phyloP scores from a whole-genome alignment of 1,140 invertebrate genomes.

The Drosophila albomicans region DNA sequence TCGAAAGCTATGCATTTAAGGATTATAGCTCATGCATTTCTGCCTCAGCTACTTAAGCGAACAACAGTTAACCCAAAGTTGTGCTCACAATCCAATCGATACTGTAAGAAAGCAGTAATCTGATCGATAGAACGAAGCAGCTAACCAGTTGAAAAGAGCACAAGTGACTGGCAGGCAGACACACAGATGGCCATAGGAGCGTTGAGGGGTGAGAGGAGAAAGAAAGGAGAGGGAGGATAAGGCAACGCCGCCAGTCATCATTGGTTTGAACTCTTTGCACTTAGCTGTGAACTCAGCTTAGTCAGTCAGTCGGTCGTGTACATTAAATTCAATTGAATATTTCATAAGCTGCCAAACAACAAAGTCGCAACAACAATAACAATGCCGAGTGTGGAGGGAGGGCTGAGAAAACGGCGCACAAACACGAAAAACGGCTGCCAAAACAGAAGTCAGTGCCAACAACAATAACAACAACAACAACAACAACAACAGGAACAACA shows the following conservation, averaged over 20 bases:
- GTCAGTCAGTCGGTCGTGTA: slow-evolving; percentile 67
- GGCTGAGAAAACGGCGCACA: slow-evolving; percentile 32
- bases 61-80: background rate
- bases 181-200: background rate
- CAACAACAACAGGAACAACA: slow-evolving; percentile 22
- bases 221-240: background rate
- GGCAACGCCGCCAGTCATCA: slow-evolving; percentile 16
- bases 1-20: background rate
- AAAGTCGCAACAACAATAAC: slow-evolving; percentile 47
- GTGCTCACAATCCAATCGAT: background rate
- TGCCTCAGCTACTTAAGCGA: background rate
- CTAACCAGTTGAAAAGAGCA: slow-evolving; percentile 9
- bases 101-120: background rate
- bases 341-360: slow-evolving; percentile 66
- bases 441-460: slow-evolving; percentile 43
- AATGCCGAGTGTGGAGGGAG: slow-evolving; percentile 9
- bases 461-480: slow-evolving; percentile 10
- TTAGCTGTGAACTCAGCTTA: slow-evolving; percentile 53
- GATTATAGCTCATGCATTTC: background rate
- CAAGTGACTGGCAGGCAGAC: slow-evolving; percentile 22
- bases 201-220: background rate
- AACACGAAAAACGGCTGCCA: slow-evolving; percentile 59
- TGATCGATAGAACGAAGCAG: slow-evolving; percentile 7
- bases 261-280: slow-evolving; percentile 48
- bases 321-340: slow-evolving; percentile 74